Base-by-base conservation (phyloP, 2,888 invertebrate genomes). In the Ochropleura plecta region DNA sequence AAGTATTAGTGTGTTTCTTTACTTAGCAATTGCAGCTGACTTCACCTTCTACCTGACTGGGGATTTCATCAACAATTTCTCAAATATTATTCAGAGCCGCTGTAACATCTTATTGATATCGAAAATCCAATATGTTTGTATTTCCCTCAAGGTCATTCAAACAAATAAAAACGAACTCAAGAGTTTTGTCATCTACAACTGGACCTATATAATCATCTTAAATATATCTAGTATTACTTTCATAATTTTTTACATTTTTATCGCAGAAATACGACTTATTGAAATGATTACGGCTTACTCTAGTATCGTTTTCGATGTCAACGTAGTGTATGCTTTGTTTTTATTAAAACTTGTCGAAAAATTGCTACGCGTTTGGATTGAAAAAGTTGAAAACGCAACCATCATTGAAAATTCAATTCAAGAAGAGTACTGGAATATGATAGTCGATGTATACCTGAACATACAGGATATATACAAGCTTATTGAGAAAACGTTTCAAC, bases 401-500 rank as follows among this genome's bases (percentile, higher is more conserved):
- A 60, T 42, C 6, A 42, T 42, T n/a, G 42, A 60, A 42, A 42
- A 42, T 18, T 40, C 64, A 40, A 40, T 51, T 10, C 20, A 14
- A 60, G 12, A 60, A 42, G 18, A 60, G 18, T 10, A n/a, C 12
- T 60, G 42, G 42, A 42, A 42, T 60, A n/a, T 12, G n/a, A 60
- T 60, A 42, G 12, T 60, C n/a, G 12, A 60, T n/a, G n/a, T 60
- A 0, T 60, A 60, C 42, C 0, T n/a, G n/a, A n/a, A 60, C 5
- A 42, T 60, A 60, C 40, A n/a, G n/a, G 60, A 60, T n/a, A 42
- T 60, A 4, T 72, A 53, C 9, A 51, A 9, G 42, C 51, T 78
- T 18, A 53, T 72, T 51, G 72, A 60, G 42, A 60, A 42, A 42
- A 60, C 60, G 0, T 60, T 60, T 60, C 60, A 60, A 42, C 60